Evolutionary conservation across 2,113 vertebrate species (phyloP), one percentile per base, ranked within the genome.

Genomic region (Poeciliopsis retropinna): DNA sequence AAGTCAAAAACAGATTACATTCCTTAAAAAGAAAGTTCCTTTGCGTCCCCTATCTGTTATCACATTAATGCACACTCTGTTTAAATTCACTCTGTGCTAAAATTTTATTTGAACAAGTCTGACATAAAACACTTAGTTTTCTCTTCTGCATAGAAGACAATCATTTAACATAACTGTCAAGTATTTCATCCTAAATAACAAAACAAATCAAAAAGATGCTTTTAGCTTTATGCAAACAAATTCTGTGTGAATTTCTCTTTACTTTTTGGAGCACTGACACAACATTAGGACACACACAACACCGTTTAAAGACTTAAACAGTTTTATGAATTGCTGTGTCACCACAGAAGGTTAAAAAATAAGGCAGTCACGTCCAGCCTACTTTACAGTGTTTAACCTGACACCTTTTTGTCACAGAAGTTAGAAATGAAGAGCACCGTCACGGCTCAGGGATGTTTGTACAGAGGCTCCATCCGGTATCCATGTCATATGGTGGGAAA

Each of bases 371-470:
- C 51, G 44, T 82, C 61, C n/a, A 31, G 30, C 47, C n/a, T 54
- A 30, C 63, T 76, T 70, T 32, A 67, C 60, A 30, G 3, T 39
- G 12, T 72, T 86, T 80, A 88, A 83, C 75, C 31, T 9, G 65
- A 72, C 47, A 65, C 80, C 32, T 70, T 75, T 27, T 27, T 28
- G 62, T 76, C 75, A 75, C 27, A 10, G 34, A 64, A 80, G 47
- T 22, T 60, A 71, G 75, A 60, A 27, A 69, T 54, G 14, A 64
- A 66, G 63, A 61, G 64, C 34, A 70, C 80, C 61, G 29, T 61
- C 69, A 77, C 51, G 65, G 76, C n/a, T 80, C 64, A 70, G 14
- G 14, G 51, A 28, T 68, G 37, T 85, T 54, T 80, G 22, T 15
- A 80, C 61, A 82, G 30, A 76, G 74, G 70, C 60, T 28, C 0